Percentiles rank a stretch among this genome's conserved stretches.
Evolutionary conservation across 30 jellyfish, hydroid and myxozoan genomes (phyloP).

Genomic region (Turritopsis rubra): DNA sequence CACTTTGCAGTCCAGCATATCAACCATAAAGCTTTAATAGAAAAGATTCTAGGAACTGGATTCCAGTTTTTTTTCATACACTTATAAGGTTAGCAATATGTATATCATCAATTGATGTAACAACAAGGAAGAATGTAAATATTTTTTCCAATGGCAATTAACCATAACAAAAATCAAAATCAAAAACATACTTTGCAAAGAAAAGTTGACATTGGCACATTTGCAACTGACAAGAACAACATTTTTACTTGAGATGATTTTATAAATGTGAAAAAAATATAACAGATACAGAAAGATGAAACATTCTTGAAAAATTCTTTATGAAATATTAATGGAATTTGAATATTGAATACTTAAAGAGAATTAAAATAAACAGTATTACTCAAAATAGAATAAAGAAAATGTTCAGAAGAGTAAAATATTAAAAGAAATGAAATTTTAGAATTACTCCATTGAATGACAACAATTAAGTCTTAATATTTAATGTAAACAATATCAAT

Average conservation of each 20-base stretch:
- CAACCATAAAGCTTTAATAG: no score
- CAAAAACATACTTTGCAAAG: background rate
- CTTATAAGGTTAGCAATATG: no score
- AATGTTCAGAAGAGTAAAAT: background rate
- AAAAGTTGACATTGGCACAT: background rate
- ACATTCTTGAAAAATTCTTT: background rate
- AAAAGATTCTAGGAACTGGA: no score
- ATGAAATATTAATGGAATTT: background rate
- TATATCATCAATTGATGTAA: no score
- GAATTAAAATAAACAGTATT: background rate
- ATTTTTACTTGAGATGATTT: background rate
- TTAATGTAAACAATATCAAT: background rate
- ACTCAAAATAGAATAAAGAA: background rate
- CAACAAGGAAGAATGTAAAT: no score
- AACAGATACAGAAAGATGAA: background rate
- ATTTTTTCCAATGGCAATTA: no score
- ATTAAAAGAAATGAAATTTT: background rate
- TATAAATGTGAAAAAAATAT: background rate
- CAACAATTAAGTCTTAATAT: background rate
- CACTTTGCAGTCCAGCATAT: no score
- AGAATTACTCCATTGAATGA: background rate
- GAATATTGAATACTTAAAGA: background rate
- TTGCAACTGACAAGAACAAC: background rate
- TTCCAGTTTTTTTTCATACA: no score
- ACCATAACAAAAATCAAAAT: background rate